Conservation (phyloP, 2,113 vertebrate genomes). For the Nansenia antarctica region DNA sequence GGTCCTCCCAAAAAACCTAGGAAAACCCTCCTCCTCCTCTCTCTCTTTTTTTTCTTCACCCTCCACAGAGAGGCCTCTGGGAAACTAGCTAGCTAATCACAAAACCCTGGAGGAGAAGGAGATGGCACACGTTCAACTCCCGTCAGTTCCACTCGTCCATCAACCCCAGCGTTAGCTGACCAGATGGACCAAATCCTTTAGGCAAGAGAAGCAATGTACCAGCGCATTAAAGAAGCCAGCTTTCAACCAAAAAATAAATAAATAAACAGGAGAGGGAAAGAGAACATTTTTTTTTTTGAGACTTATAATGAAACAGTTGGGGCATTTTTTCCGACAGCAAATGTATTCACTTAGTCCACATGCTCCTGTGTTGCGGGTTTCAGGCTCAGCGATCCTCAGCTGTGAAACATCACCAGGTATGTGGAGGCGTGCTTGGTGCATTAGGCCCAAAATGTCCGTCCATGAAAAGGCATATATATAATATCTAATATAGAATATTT, state of each 20-base stretch:
- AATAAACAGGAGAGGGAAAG: neutral
- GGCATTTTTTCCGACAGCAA: neutral
- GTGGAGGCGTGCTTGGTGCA: constrained; percentile 1
- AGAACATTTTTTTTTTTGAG: neutral
- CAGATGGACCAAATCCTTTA: constrained; percentile 42
- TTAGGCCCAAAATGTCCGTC: neutral
- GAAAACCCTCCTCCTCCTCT: neutral
- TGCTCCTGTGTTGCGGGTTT: neutral
- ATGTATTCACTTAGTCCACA: neutral
- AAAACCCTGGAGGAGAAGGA: constrained; percentile 10
- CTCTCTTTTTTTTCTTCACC: too few relatives aligned
- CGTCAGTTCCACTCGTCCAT: constrained; percentile 37
- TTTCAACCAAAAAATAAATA: neutral
- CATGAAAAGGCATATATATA: neutral
- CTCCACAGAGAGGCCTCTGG: neutral
- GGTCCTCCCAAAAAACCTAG: neutral
- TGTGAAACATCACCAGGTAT: neutral
- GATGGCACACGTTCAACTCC: constrained; percentile 29
- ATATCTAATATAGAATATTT: too few relatives aligned
- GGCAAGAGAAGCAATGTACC: constrained; percentile 33
- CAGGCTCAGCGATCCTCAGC: neutral
- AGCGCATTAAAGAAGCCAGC: constrained; percentile 15
- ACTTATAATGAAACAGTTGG: neutral
- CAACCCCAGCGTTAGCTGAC: constrained; percentile 14
- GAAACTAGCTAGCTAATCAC: constrained; percentile 31